Base-by-base conservation (phyloP, 1,140 invertebrate species). In the Oryzaephilus surinamensis region DNA sequence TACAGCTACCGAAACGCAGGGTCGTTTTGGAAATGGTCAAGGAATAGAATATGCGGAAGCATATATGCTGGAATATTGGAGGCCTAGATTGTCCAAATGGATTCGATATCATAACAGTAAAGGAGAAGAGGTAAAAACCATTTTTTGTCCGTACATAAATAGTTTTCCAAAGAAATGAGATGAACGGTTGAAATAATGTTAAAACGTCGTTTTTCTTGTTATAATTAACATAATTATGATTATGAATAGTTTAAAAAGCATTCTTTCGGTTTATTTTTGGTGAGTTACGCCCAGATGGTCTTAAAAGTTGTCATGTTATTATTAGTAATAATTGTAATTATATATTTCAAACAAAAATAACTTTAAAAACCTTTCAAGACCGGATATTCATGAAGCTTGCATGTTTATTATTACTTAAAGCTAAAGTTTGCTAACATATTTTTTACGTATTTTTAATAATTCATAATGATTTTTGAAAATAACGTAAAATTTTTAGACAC, bases 11-110 rank as follows among this genome's bases (percentile, higher is more conserved):
- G 84, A 82, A 57, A 86, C 81, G 11, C 86, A 90, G 61, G 86
- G 86, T 24, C 72, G 86, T 28, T 90, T 88, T 60, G 86, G 85
- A 5, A 89, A 89, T 57, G 85, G 85, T 14, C 72, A 81, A 47
- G 86, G 85, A 18, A 71, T 76, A 47, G 87, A 91, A 62, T 91
- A 70, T 57, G 74, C 81, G 8, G 80, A 84, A 57, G 68, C 76
- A 16, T 90, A 86, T 61, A 61, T 81, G 36, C 59, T 91, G 31
- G 83, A 89, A 52, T 91, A 89, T 55, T 83, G 76, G 75, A 61
- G 81, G 46, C 77, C 78, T 7, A 66, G 71, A 21, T 58, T 82
- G 12, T 68, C 69, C 13, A 78, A 78, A 58, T 86, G 81, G 81
- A 75, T 80, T 23, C 72, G 79, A 11, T 86, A 82, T 56, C 66